Conservation (phyloP, 2,888 invertebrate genomes). For the Idaea straminata region DNA sequence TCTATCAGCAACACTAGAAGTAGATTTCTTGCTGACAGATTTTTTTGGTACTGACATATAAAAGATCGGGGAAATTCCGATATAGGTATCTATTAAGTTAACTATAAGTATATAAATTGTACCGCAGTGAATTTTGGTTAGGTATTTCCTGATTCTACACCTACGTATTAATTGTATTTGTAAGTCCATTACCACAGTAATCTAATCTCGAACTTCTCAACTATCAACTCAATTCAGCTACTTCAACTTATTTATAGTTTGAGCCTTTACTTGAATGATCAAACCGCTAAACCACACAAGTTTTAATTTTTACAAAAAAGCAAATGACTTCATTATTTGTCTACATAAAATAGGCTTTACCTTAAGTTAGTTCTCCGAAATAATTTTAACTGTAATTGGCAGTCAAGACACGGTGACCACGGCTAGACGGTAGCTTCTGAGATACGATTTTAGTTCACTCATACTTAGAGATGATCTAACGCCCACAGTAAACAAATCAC, state of each 20-base stretch:
- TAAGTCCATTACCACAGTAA: not conserved
- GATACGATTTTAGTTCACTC: constrained; percentile 24
- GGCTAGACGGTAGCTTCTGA: constrained; percentile 25
- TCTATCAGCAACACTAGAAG: too few relatives aligned
- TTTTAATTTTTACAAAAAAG: not conserved
- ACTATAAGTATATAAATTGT: not conserved
- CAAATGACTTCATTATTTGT: not conserved
- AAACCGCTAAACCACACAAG: not conserved
- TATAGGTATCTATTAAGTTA: not conserved
- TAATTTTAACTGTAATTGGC: constrained; percentile 15
- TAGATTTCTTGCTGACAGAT: too few relatives aligned
- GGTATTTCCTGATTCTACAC: not conserved
- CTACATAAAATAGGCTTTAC: not conserved
- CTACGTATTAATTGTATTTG: not conserved
- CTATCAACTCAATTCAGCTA: not conserved
- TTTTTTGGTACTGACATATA: not conserved
- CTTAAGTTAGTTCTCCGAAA: not conserved
- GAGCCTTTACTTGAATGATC: not conserved
- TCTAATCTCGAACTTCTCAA: not conserved
- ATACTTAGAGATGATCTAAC: constrained; percentile 28
- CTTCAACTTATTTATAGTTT: not conserved
- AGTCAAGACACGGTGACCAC: constrained; percentile 25
- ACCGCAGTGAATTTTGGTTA: not conserved
- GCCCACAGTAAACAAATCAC: constrained; percentile 5
- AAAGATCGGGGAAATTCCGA: not conserved